Evolutionary conservation across 92 coral and sea anemone genomes (phyloP).

Genomic region (Porites lobata): DNA sequence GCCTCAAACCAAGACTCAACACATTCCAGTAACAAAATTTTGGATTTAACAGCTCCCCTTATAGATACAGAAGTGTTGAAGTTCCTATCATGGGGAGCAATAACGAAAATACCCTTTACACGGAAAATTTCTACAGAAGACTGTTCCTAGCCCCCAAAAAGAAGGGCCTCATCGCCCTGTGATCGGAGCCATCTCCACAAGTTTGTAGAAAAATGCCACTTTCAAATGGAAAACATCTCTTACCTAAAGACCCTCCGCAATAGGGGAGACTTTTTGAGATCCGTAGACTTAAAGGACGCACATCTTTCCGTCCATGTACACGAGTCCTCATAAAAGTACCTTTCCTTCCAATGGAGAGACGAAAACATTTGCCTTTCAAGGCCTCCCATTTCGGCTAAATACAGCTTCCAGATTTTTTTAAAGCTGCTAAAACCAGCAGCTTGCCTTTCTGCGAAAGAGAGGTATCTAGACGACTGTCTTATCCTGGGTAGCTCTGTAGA

Average conservation of each 20-base stretch:
- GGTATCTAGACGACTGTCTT: constrained; percentile 38
- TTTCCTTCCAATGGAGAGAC: constrained; percentile 20
- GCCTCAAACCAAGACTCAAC: constrained; percentile 28
- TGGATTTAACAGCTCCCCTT: constrained; percentile 26
- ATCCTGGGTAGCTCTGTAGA: constrained; percentile 24
- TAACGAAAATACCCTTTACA: constrained; percentile 6
- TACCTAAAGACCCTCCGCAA: constrained; percentile 30
- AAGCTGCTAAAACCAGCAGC: constrained; percentile 45
- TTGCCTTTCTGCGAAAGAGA: constrained; percentile 18
- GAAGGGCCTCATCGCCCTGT: background rate
- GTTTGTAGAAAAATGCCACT: constrained; percentile 31
- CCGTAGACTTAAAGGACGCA: constrained; percentile 45
- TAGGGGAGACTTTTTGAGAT: constrained; percentile 42
- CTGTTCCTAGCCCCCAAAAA: constrained; percentile 17
- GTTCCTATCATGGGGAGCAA: background rate
- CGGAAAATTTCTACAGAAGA: constrained; percentile 12
- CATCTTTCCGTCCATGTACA: constrained; percentile 41
- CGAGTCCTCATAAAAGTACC: constrained; percentile 28
- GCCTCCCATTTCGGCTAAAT: constrained; percentile 58
- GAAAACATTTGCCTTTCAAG: constrained; percentile 30
- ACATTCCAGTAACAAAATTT: constrained; percentile 16
- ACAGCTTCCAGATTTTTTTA: constrained; percentile 52
- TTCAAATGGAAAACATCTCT: constrained; percentile 43
- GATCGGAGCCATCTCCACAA: constrained; percentile 3
- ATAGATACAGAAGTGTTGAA: constrained; percentile 26